Evolutionary conservation across 2,797 vertebrate species (phyloP).

Genomic region (Tragopan temminckii): DNA sequence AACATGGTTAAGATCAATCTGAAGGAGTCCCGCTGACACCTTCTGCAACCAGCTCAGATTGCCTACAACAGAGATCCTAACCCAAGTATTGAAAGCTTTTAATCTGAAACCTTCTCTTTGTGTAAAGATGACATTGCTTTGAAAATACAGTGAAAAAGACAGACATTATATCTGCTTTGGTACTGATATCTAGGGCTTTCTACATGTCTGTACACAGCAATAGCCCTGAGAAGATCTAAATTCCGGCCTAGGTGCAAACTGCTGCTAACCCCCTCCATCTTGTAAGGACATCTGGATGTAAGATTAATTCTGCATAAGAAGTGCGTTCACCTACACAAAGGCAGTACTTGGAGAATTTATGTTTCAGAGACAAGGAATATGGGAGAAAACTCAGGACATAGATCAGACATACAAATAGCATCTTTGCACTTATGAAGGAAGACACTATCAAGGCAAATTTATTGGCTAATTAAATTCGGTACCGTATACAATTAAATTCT

Average conservation of each 20-base stretch:
- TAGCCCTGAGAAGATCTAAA: not conserved
- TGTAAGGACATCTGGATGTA: not conserved
- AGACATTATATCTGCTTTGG: not conserved
- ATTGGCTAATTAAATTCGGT: constrained; percentile 44
- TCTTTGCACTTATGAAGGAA: constrained; percentile 15
- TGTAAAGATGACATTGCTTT: not conserved
- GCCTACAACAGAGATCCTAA: not conserved
- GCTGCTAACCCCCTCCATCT: not conserved
- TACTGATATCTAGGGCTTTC: not conserved
- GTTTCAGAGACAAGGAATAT: not conserved
- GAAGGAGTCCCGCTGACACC: not conserved
- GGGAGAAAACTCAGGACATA: not conserved
- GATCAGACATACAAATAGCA: constrained; percentile 6
- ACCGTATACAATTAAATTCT: constrained; percentile 15
- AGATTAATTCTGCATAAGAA: not conserved
- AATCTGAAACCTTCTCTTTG: not conserved
- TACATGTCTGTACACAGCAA: not conserved
- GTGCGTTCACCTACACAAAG: not conserved
- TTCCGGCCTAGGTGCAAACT: not conserved
- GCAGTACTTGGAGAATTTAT: not conserved
- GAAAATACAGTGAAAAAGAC: not conserved
- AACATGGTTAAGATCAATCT: not conserved
- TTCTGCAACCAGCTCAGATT: not conserved
- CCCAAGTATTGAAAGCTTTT: not conserved
- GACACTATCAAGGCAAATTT: not conserved